phyloP scores from a whole-genome alignment of 2,797 vertebrate genomes.

The Gymnoscopelus microlampas region DNA sequence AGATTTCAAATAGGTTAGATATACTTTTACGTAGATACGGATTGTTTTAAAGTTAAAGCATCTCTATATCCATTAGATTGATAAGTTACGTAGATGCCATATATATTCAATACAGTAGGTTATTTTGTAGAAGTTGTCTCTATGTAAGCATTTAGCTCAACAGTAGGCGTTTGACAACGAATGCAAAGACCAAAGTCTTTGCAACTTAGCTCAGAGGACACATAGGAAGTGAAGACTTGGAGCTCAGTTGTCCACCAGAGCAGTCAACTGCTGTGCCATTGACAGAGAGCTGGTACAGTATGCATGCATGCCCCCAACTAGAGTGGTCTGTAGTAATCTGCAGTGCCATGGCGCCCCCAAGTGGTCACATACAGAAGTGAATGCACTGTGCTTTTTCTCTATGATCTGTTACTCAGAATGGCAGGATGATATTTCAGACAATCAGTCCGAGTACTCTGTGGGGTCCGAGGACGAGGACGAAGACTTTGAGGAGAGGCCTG shows the following conservation, averaged over 20 bases:
- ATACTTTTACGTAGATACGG: too few species aligned
- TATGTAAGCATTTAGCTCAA: slow-evolving; percentile 30
- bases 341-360: slow-evolving; percentile 74
- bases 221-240: slow-evolving; percentile 39
- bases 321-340: slow-evolving; percentile 74
- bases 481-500: slow-evolving; percentile 97
- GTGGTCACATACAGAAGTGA: slow-evolving; percentile 76
- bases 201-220: slow-evolving; percentile 40
- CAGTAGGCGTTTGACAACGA: slow-evolving; percentile 19
- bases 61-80: not conserved
- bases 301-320: slow-evolving; percentile 45
- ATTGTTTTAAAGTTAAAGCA: not conserved
- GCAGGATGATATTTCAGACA: slow-evolving; percentile 98
- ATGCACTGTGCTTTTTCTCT: slow-evolving; percentile 79
- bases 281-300: slow-evolving; percentile 27
- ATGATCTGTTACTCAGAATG: slow-evolving; percentile 90
- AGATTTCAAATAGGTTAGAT: slow-evolving; percentile 21
- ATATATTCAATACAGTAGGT: slow-evolving; percentile 17
- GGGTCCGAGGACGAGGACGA: slow-evolving; percentile 99
- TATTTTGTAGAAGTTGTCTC: too few species aligned
- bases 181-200: slow-evolving; percentile 24
- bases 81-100: slow-evolving; percentile 16
- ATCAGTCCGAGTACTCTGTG: slow-evolving; percentile 98
- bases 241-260: slow-evolving; percentile 39
- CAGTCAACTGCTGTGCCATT: slow-evolving; percentile 40